Percentiles rank a stretch among this genome's conserved stretches.
These are phyloP conservation scores for Echiichthys vipera DNA, from an alignment of 2,797 vertebrate genomes.

Conservation along the genomic window DNA sequence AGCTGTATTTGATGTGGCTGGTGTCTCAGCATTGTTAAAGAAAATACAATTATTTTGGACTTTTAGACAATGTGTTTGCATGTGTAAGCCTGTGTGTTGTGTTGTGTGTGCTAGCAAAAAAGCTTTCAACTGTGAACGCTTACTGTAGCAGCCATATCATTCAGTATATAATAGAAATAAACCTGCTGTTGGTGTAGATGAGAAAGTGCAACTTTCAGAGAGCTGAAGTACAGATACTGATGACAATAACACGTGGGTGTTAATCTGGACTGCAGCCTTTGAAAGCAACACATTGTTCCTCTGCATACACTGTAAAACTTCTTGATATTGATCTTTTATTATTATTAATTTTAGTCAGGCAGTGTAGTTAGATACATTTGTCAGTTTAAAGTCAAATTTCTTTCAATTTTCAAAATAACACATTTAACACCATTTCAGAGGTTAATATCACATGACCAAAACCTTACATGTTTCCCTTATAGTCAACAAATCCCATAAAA, in stretches of 20 bases:
- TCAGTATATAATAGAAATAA: not conserved
- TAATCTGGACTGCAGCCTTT: not conserved
- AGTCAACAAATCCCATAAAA: not conserved
- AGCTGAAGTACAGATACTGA: constrained; percentile 1
- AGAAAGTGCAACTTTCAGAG: not conserved
- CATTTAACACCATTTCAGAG: not conserved
- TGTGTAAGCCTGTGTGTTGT: constrained; percentile 9
- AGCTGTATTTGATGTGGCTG: constrained; percentile 48
- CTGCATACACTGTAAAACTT: not conserved
- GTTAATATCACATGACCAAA: not conserved
- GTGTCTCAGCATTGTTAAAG: constrained; percentile 34
- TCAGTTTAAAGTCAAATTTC: not conserved
- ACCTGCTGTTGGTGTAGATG: not conserved
- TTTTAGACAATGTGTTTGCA: constrained; percentile 13
- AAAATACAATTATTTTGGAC: constrained; percentile 16
- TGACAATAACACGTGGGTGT: not conserved
- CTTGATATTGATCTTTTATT: not conserved
- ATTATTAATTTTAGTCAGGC: not conserved
- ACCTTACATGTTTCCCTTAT: not conserved
- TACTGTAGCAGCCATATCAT: not conserved
- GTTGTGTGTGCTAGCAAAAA: not conserved
- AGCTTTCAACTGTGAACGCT: not conserved
- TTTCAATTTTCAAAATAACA: not conserved
- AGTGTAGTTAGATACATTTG: not conserved
- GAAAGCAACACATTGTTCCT: not conserved